Conservation (phyloP, 1,140 invertebrate genomes). For the Brachionus plicatilis region DNA sequence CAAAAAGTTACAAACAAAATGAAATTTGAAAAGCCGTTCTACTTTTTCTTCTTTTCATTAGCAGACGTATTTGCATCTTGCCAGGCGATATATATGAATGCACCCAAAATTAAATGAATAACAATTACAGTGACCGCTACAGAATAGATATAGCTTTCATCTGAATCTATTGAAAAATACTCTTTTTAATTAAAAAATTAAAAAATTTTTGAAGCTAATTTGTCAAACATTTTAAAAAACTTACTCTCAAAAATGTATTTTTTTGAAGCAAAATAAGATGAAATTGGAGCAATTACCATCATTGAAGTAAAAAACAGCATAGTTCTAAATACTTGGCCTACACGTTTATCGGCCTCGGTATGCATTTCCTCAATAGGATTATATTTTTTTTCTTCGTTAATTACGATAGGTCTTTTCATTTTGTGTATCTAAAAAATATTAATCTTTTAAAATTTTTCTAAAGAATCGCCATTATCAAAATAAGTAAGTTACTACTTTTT, state of each 20-base stretch:
- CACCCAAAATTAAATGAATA: conserved; percentile 33
- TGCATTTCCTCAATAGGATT: conserved; percentile 28
- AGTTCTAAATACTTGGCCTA: conserved; percentile 38
- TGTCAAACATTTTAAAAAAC: not conserved
- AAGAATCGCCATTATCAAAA: not conserved
- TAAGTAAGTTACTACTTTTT: not conserved
- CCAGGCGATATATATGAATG: conserved; percentile 37
- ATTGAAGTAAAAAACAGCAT: conserved; percentile 20
- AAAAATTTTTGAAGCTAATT: not conserved
- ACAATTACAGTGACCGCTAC: not conserved
- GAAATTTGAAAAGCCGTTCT: not conserved
- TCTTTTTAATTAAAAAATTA: not conserved
- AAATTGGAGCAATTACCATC: conserved; percentile 36
- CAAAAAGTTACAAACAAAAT: not conserved
- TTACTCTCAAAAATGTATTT: conserved; percentile 37
- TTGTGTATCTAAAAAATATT: not conserved
- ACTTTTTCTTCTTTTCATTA: conserved; percentile 33
- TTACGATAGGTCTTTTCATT: not conserved
- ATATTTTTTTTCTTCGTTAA: not conserved
- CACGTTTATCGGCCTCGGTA: not conserved
- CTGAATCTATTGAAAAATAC: conserved; percentile 9
- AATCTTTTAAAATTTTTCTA: not conserved
- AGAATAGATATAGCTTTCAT: conserved; percentile 31
- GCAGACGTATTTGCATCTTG: conserved; percentile 6
- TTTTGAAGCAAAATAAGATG: conserved; percentile 23